These are phyloP conservation scores for Amaurobius ferox DNA, from an alignment of 2,888 invertebrate genomes.

Conservation along the genomic window DNA sequence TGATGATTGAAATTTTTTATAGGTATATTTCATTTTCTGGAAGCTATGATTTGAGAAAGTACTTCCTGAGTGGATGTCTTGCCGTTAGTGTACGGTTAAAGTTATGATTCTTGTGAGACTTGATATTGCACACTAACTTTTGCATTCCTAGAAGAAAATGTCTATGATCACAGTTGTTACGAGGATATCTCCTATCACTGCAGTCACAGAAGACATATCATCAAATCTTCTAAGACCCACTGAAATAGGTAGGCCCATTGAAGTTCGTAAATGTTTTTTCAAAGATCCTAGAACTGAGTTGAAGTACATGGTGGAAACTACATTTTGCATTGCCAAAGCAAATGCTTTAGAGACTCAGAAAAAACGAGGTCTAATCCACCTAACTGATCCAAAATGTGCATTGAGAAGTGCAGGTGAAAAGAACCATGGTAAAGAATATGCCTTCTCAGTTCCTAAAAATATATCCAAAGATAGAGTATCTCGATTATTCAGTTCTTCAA, in stretches of 20 bases:
- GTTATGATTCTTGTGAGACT: not conserved
- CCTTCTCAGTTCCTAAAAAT: not conserved
- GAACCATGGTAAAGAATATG: not conserved
- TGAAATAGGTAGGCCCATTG: not conserved
- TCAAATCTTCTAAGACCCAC: not conserved
- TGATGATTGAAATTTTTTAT: constrained; percentile 7
- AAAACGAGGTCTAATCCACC: not conserved
- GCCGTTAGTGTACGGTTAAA: not conserved
- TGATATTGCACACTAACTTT: not conserved
- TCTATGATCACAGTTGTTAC: not conserved
- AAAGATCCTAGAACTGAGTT: not conserved
- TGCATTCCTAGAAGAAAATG: not conserved
- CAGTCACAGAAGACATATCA: not conserved
- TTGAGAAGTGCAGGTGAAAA: not conserved
- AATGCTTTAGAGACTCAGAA: not conserved
- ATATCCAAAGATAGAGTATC: not conserved
- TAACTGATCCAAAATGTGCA: not conserved
- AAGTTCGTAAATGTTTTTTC: not conserved
- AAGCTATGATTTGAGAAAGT: not conserved
- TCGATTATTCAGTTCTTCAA: not conserved
- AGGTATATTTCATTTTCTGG: constrained; percentile 3
- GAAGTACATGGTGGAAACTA: not conserved
- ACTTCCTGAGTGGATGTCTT: not conserved
- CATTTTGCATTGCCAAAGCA: not conserved
- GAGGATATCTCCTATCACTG: not conserved